Percentiles rank a stretch among this genome's conserved stretches.
These are phyloP conservation scores for Gallinago media DNA, from an alignment of 2,113 vertebrate species.

Conservation along the genomic window DNA sequence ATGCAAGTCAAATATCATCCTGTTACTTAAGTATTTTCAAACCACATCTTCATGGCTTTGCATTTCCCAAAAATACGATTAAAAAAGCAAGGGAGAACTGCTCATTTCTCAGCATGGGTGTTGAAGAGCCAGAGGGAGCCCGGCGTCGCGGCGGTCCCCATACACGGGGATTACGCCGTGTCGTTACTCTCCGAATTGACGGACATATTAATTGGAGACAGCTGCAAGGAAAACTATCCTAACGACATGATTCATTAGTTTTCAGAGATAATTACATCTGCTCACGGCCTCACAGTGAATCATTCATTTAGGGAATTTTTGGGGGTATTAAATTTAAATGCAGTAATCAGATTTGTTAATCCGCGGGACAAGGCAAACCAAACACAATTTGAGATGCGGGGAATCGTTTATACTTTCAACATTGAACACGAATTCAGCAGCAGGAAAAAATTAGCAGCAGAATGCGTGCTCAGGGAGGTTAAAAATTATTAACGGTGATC, in stretches of 20 bases:
- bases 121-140: background rate
- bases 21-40: background rate
- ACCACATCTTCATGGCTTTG: background rate
- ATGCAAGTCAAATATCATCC: background rate
- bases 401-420: slow-evolving; percentile 37
- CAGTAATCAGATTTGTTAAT: slow-evolving; percentile 65
- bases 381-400: background rate
- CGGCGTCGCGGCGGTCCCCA: background rate
- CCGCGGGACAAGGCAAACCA: slow-evolving; percentile 43
- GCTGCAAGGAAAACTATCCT: slow-evolving; percentile 43
- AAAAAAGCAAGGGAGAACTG: accelerated
- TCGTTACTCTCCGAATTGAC: background rate
- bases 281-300: slow-evolving; percentile 43
- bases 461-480: background rate
- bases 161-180: accelerated
- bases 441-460: slow-evolving; percentile 33
- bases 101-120: accelerated
- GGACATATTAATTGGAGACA: slow-evolving; percentile 63
- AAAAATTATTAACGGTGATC: background rate
- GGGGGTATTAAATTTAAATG: slow-evolving; percentile 51
- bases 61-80: background rate
- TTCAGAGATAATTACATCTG: slow-evolving; percentile 69
- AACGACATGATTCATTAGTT: slow-evolving; percentile 61
- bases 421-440: slow-evolving; percentile 13
- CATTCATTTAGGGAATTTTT: slow-evolving; percentile 55